Conservation (phyloP, 2,113 vertebrate genomes). For the Aythya baeri region DNA sequence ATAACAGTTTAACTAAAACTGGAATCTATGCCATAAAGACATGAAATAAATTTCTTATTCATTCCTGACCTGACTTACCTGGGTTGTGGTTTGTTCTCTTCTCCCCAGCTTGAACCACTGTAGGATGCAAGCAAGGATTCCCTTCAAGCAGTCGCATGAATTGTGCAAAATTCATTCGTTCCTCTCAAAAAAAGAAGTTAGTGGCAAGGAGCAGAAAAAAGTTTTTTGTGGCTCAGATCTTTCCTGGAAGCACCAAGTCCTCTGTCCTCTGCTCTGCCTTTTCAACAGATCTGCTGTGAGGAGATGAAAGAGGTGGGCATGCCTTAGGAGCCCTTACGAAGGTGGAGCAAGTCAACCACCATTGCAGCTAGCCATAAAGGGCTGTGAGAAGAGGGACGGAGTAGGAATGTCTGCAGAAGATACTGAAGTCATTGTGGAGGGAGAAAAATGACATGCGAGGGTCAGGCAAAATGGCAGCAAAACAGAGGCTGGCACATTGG, state of each 20-base stretch:
- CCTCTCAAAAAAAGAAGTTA: not conserved
- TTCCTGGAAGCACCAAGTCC: not conserved
- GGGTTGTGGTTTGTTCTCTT: not conserved
- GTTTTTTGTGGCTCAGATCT: not conserved
- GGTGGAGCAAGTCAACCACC: not conserved
- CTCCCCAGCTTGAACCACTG: not conserved
- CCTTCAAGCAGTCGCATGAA: not conserved
- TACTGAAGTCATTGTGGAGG: not conserved
- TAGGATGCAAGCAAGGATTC: not conserved
- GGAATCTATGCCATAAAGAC: not conserved
- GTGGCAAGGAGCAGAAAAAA: not conserved
- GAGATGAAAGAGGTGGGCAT: not conserved
- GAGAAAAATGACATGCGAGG: not conserved
- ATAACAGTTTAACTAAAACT: not conserved
- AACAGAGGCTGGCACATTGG: accelerated
- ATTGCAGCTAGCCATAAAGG: not conserved
- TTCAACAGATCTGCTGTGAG: not conserved
- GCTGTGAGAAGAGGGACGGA: not conserved
- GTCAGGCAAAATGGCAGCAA: not conserved
- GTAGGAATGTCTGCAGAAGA: not conserved
- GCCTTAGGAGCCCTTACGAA: not conserved
- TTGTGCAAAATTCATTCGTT: not conserved
- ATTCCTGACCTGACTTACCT: not conserved
- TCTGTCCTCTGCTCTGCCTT: not conserved
- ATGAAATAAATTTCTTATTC: not conserved